A percentile compares a stretch with the other conserved stretches of the same genome.
These are phyloP conservation scores for Okamejei kenojei DNA, from an alignment of 2,797 vertebrate species.

Conservation along the genomic window DNA sequence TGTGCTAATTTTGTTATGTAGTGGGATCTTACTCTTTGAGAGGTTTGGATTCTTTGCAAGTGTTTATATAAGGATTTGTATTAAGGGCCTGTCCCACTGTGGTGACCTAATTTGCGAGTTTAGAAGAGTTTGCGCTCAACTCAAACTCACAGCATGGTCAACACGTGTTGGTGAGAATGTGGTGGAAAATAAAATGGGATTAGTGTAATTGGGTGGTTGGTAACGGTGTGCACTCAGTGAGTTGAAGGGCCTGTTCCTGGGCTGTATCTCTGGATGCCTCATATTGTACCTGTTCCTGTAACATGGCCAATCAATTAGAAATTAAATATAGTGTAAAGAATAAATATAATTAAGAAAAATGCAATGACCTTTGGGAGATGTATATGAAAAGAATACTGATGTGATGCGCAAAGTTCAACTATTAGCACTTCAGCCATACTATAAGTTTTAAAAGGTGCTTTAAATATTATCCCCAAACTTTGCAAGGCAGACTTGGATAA, in stretches of 20 bases:
- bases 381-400: background rate
- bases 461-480: background rate
- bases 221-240: too few relatives aligned
- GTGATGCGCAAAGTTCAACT: background rate
- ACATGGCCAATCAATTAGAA: background rate
- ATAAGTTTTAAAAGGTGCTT: background rate
- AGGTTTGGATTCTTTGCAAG: background rate
- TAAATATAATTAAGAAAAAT: background rate
- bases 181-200: too few relatives aligned
- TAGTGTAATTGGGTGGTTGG: too few relatives aligned
- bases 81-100: too few relatives aligned
- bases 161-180: too few relatives aligned
- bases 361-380: background rate
- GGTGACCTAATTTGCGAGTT: too few relatives aligned
- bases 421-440: background rate
- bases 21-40: background rate
- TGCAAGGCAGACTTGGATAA: background rate
- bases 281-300: background rate
- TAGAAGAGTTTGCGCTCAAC: too few relatives aligned
- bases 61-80: background rate
- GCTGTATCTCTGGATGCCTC: too few relatives aligned
- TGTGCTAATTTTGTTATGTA: background rate
- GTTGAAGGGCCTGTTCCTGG: too few relatives aligned
- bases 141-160: too few relatives aligned
- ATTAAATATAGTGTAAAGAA: constrained; percentile 8